A percentile compares a stretch with the other conserved stretches of the same genome.
phyloP scores from a whole-genome alignment of 2,888 invertebrate species.

The Vannuccia rotundouncinata region DNA sequence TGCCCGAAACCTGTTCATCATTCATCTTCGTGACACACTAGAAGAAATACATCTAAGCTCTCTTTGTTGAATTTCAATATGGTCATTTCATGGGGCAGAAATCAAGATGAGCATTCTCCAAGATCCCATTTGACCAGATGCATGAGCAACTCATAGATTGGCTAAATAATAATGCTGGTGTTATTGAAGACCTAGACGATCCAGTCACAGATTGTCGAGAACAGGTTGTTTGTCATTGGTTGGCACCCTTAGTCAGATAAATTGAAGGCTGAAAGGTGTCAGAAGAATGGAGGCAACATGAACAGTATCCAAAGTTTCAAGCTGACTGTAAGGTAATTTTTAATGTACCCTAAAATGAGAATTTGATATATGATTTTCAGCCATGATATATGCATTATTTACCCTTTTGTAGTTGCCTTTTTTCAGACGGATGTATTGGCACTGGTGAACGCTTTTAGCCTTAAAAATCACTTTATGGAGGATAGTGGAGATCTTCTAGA shows the following conservation, averaged over 20 bases:
- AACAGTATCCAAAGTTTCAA: slow-evolving; percentile 39
- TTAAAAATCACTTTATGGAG: slow-evolving; percentile 39
- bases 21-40: too few relatives aligned
- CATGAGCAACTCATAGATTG: slow-evolving; percentile 38
- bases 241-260: slow-evolving; percentile 37
- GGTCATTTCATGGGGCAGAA: too few relatives aligned
- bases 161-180: slow-evolving; percentile 38
- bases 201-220: neutral
- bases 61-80: too few relatives aligned
- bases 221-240: slow-evolving; percentile 34
- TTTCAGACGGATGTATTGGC: slow-evolving; percentile 38
- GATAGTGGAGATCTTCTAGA: slow-evolving; percentile 34
- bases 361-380: slow-evolving; percentile 19
- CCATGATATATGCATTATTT: neutral
- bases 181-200: slow-evolving; percentile 36
- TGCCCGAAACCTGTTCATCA: too few relatives aligned
- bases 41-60: too few relatives aligned
- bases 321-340: slow-evolving; percentile 37
- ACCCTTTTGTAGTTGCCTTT: neutral
- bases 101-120: too few relatives aligned
- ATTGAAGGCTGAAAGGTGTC: slow-evolving; percentile 40
- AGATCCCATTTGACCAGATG: slow-evolving; percentile 39
- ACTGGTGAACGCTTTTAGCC: slow-evolving; percentile 37
- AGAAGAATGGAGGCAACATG: slow-evolving; percentile 39
- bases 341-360: neutral